Evolutionary conservation across 1,140 invertebrate species (phyloP).

Genomic region (Elymnias hypermnestra): DNA sequence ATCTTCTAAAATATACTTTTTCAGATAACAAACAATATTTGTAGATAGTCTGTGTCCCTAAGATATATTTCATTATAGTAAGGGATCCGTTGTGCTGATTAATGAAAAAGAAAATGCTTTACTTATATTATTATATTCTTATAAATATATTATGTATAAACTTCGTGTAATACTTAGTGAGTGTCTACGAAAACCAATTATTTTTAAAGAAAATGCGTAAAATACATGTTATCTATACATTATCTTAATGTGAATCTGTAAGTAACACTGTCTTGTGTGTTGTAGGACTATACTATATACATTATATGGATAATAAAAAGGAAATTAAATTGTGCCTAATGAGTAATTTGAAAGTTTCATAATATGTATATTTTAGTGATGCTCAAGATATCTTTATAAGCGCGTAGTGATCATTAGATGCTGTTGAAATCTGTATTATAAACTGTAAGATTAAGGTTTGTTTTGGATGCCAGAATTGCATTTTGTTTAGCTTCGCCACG

Average conservation of each 20-base stretch:
- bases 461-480: slow-evolving; percentile 61
- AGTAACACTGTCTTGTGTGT: slow-evolving; percentile 58
- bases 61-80: slow-evolving; percentile 39
- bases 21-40: slow-evolving; percentile 60
- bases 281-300: slow-evolving; percentile 51
- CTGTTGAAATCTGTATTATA: slow-evolving; percentile 43
- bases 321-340: slow-evolving; percentile 71
- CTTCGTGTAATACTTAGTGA: slow-evolving; percentile 63
- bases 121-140: slow-evolving; percentile 74
- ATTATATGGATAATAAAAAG: slow-evolving; percentile 43
- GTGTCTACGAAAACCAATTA: slow-evolving; percentile 70
- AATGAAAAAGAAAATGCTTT: slow-evolving; percentile 70
- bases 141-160: slow-evolving; percentile 73
- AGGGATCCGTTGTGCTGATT: slow-evolving; percentile 65
- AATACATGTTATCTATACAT: slow-evolving; percentile 56
- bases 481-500: slow-evolving; percentile 51
- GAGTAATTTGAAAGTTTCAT: slow-evolving; percentile 57
- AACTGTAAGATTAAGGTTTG: slow-evolving; percentile 38
- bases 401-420: slow-evolving; percentile 61
- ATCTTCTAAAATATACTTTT: slow-evolving; percentile 58
- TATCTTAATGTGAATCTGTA: slow-evolving; percentile 47
- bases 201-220: slow-evolving; percentile 55
- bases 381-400: slow-evolving; percentile 69
- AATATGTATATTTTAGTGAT: slow-evolving; percentile 67
- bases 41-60: slow-evolving; percentile 64